Evolutionary conservation across 1,140 invertebrate genomes (phyloP).

Genomic region (Hylaeus volcanicus): DNA sequence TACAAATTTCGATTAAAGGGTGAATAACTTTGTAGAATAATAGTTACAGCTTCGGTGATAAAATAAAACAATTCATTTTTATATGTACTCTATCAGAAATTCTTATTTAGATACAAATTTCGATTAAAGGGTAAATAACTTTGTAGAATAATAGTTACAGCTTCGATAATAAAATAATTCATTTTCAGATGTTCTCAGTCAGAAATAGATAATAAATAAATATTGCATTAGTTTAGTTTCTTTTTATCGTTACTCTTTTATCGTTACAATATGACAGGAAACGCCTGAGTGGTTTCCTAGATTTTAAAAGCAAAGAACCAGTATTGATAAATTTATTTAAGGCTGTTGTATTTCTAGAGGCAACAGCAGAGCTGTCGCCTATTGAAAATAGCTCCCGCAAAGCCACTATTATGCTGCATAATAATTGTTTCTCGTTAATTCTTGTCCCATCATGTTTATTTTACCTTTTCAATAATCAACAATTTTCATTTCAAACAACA

Average conservation of each 20-base stretch:
- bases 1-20: too few relatives aligned
- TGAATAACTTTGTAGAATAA: too few relatives aligned
- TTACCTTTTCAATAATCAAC: too few relatives aligned
- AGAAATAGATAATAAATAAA: too few relatives aligned
- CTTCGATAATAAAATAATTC: too few relatives aligned
- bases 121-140: too few relatives aligned
- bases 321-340: constrained; percentile 11
- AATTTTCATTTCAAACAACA: neutral
- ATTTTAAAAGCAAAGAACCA: neutral
- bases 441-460: neutral
- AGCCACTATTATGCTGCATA: neutral
- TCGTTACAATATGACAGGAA: neutral
- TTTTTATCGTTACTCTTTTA: neutral
- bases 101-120: too few relatives aligned
- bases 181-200: too few relatives aligned
- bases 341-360: neutral
- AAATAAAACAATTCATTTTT: too few relatives aligned
- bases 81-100: too few relatives aligned
- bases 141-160: too few relatives aligned
- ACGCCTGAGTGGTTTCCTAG: neutral
- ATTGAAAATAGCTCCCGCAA: constrained; percentile 1
- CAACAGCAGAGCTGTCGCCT: neutral
- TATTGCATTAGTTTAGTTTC: neutral
- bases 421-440: neutral
- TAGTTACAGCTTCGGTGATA: too few relatives aligned